Evolutionary conservation across 2,888 invertebrate genomes (phyloP).

Genomic region (Argyresthia goedartella): DNA sequence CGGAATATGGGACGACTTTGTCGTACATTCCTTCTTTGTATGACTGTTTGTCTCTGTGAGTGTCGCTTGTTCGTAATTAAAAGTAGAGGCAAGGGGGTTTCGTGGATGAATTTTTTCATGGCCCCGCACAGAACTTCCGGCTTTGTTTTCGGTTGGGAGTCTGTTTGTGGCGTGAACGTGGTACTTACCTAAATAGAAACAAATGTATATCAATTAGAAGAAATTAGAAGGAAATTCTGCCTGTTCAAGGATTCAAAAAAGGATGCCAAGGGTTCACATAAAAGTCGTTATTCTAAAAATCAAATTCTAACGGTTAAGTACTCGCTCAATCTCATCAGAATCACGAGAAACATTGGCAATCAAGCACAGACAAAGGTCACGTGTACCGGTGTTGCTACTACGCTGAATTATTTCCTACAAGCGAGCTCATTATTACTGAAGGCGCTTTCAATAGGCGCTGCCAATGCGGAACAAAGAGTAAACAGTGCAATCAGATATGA

Average conservation of each 20-base stretch:
- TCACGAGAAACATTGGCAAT: not conserved
- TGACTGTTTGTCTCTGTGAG: not conserved
- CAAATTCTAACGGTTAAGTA: too few species aligned
- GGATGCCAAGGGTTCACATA: too few species aligned
- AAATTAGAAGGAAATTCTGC: too few species aligned
- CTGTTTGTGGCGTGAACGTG: too few species aligned
- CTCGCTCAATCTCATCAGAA: too few species aligned
- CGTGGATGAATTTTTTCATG: too few species aligned
- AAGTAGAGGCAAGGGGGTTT: not conserved
- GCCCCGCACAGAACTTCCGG: too few species aligned
- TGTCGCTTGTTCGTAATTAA: slow-evolving; percentile 1
- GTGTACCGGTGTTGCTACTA: slow-evolving; percentile 48
- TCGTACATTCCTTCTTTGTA: not conserved
- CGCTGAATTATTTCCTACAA: slow-evolving; percentile 63
- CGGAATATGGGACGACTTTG: not conserved
- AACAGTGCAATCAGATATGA: not conserved
- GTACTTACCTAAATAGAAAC: too few species aligned
- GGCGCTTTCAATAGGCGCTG: slow-evolving; percentile 28
- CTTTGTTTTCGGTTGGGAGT: too few species aligned
- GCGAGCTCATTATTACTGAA: slow-evolving; percentile 12
- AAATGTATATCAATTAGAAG: too few species aligned
- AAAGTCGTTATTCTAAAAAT: too few species aligned
- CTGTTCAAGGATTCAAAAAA: too few species aligned
- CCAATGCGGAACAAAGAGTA: slow-evolving; percentile 45
- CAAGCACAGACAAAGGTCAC: slow-evolving; percentile 13